Base-by-base conservation (phyloP, 2,888 invertebrate genomes). In the Coecobrya sp. region DNA sequence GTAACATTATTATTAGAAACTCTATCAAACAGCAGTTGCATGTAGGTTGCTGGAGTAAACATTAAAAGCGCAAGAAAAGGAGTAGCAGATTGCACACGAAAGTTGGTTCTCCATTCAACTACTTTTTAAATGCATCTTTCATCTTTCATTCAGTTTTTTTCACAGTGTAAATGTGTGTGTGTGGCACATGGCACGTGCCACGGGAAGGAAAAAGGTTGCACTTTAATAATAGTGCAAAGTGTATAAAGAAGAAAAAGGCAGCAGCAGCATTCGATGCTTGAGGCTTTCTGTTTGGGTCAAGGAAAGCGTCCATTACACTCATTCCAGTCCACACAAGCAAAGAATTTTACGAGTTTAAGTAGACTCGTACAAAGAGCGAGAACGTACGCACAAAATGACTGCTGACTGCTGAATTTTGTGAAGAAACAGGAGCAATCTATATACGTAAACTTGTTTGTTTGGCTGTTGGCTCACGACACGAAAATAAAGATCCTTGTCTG, bases 161-260 rank as follows among this genome's bases (percentile, higher is more conserved):
- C 76, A n/a, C 10, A 52, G 81, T 55, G 52, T 81, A 55, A 52
- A 42, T 85, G 91, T 86, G 27, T 91, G 91, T 91, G 91, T 91
- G 91, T 91, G 91, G 91, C 91, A 91, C 86, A 86, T 91, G 91
- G 91, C 91, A 91, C 91, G 91, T 86, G 91, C 86, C 91, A 68
- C 42, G 45, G 45, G 70, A 76, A 85, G 82, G 65, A 49, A 81
- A 86, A 91, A 68, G 65, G 86, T 82, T 91, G 86, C 70, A 91
- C 91, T 91, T 86, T 91, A 86, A 86, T 86, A 86, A 82, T 42
- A 81, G 79, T 73, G 42, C 81, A 55, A 49, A 49, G 45, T 76
- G 45, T 73, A 36, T 52, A 22, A n/a, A 73, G 25, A 52, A 55
- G 19, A 73, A 52, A 59, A 22, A 49, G 11, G 10, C 30, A 70